Evolutionary conservation across 2,797 vertebrate species (phyloP).

Genomic region (Crypturellus tataupa): DNA sequence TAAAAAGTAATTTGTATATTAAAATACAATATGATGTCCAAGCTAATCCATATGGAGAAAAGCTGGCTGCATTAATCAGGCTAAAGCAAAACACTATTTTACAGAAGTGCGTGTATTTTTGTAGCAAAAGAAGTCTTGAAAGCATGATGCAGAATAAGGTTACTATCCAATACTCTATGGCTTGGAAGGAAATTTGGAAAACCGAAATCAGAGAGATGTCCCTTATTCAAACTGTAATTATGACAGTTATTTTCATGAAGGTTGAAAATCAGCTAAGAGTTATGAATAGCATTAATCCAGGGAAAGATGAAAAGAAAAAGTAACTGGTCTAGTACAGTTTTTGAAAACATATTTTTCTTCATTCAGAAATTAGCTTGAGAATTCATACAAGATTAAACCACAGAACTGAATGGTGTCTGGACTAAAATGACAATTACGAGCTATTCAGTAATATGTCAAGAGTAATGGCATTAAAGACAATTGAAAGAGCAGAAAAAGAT

Average conservation of each 20-base stretch:
- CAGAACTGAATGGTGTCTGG: not conserved
- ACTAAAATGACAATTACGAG: not conserved
- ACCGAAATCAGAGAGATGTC: not conserved
- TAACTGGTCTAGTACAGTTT: not conserved
- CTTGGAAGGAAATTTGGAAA: conserved; percentile 37
- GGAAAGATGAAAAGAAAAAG: not conserved
- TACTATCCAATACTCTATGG: not conserved
- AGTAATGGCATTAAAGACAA: not conserved
- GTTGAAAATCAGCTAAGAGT: not conserved
- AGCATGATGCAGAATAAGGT: conserved; percentile 42
- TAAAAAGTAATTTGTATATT: not conserved
- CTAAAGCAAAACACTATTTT: not conserved
- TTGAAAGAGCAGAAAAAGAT: not conserved
- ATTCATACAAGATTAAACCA: not conserved
- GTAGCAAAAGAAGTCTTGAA: not conserved
- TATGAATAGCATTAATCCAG: not conserved
- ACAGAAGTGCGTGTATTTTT: not conserved
- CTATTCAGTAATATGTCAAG: not conserved
- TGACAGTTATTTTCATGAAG: not conserved
- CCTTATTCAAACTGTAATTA: not conserved
- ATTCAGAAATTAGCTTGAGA: conserved; percentile 13
- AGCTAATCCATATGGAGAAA: not conserved
- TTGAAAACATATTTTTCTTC: not conserved
- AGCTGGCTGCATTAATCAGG: not conserved
- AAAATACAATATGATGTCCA: not conserved